Conservation (phyloP, 2,797 vertebrate genomes). For the Falco peregrinus region DNA sequence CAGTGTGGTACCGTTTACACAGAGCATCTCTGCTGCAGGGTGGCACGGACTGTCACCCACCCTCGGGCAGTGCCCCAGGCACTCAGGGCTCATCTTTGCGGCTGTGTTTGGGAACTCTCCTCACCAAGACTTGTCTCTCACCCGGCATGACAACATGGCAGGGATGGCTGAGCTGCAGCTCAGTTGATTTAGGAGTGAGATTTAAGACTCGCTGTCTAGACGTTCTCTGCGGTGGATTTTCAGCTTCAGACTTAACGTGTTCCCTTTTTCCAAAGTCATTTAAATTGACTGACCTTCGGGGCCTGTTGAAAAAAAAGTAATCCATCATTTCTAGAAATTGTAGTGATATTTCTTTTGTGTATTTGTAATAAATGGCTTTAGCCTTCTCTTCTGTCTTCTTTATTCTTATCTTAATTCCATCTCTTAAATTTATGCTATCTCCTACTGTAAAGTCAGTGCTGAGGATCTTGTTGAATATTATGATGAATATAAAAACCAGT, state of each 20-base stretch:
- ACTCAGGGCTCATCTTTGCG: not conserved
- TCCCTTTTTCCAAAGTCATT: not conserved
- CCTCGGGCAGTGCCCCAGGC: not conserved
- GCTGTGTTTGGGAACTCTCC: not conserved
- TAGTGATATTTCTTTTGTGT: not conserved
- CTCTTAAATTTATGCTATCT: not conserved
- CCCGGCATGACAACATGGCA: not conserved
- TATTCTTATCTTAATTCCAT: not conserved
- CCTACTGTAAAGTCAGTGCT: not conserved
- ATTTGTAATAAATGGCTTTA: not conserved
- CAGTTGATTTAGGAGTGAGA: conserved; percentile 56
- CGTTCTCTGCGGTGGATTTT: conserved; percentile 35
- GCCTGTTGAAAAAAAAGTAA: not conserved
- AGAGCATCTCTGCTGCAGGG: not conserved
- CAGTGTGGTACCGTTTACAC: rapidly evolving
- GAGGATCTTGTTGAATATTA: not conserved
- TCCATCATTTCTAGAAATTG: not conserved
- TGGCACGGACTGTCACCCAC: not conserved
- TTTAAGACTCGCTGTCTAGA: conserved; percentile 42
- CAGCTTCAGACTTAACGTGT: conserved; percentile 20
- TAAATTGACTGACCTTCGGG: not conserved
- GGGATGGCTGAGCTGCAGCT: conserved; percentile 28
- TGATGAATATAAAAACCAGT: not conserved
- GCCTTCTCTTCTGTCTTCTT: conserved; percentile 16
- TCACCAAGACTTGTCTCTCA: not conserved